Evolutionary conservation across 2,113 vertebrate species (phyloP).

Genomic region (Corythornis madagascariensis): DNA sequence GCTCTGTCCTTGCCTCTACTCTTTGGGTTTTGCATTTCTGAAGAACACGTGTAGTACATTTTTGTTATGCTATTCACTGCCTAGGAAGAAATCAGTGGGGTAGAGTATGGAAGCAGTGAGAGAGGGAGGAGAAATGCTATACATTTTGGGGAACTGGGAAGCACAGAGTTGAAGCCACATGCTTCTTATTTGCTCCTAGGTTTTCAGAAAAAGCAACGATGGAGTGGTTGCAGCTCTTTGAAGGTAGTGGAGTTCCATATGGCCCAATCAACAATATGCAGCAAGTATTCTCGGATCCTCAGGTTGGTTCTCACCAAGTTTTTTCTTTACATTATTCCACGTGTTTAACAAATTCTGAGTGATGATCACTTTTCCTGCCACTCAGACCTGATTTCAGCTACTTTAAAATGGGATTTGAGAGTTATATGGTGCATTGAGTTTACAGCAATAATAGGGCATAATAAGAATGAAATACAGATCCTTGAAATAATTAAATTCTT

Average conservation of each 20-base stretch:
- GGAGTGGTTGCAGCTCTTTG: conserved; percentile 87
- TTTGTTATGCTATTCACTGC: conserved; percentile 36
- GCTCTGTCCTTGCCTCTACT: conserved; percentile 12
- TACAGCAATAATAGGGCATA: neutral
- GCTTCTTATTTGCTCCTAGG: conserved; percentile 75
- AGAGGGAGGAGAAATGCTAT: neutral
- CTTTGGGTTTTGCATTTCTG: conserved; percentile 49
- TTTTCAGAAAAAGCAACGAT: conserved; percentile 83
- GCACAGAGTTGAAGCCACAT: conserved; percentile 19
- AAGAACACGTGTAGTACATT: conserved; percentile 30
- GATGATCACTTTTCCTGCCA: neutral
- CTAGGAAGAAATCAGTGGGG: conserved; percentile 34
- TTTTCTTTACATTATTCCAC: neutral
- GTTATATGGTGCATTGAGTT: neutral
- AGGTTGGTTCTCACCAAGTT: conserved; percentile 79
- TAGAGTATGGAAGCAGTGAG: neutral
- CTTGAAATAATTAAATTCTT: neutral
- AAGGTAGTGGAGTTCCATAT: conserved; percentile 88
- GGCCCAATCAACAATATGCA: conserved; percentile 94
- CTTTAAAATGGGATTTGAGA: neutral
- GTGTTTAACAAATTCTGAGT: neutral
- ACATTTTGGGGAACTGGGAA: conserved; percentile 20
- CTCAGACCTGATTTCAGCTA: neutral
- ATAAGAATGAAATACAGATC: neutral
- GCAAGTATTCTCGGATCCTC: conserved; percentile 88